Conservation (phyloP, 2,113 vertebrate genomes). For the Ceyx melanurus region DNA sequence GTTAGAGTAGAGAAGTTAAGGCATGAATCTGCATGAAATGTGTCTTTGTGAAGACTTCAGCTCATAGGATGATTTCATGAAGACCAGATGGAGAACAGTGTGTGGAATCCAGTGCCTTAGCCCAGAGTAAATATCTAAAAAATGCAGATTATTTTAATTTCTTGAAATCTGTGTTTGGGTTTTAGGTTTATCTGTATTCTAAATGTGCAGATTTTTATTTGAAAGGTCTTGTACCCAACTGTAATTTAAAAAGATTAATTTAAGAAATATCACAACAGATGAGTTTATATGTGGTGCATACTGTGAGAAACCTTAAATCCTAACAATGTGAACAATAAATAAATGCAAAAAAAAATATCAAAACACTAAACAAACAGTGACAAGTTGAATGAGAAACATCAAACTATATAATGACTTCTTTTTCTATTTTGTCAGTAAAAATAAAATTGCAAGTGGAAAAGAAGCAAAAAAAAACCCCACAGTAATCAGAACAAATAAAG, state of each 20-base stretch:
- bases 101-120: not conserved
- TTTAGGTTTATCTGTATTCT: not conserved
- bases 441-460: not conserved
- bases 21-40: not conserved
- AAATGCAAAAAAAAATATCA: not conserved
- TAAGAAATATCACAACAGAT: not conserved
- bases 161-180: not conserved
- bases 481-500: slow-evolving; percentile 14
- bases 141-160: not conserved
- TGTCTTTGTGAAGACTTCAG: not conserved
- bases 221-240: not conserved
- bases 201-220: not conserved
- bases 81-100: not conserved
- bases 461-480: not conserved
- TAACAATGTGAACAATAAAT: not conserved
- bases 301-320: not conserved
- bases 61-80: not conserved
- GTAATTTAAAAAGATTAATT: not conserved
- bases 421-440: slow-evolving; percentile 24
- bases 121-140: not conserved
- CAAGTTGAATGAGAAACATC: not conserved
- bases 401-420: slow-evolving; percentile 7
- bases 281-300: not conserved
- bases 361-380: slow-evolving; percentile 2
- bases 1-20: not conserved